These are phyloP conservation scores for Pangasianodon hypophthalmus DNA, from an alignment of 2,113 vertebrate species.

Conservation along the genomic window DNA sequence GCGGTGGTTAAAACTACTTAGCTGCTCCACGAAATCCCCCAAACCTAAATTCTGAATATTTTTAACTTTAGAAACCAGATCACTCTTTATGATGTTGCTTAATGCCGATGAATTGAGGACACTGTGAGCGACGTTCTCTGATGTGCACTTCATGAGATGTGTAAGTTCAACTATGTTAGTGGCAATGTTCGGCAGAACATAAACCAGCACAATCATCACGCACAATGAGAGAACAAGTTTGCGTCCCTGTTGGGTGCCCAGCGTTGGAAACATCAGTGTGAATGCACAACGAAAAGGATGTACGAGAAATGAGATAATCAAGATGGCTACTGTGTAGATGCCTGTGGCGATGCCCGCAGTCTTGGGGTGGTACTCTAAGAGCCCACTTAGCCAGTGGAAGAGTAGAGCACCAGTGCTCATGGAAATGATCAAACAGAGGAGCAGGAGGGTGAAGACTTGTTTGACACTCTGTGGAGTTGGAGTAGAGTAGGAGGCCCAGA, in stretches of 20 bases:
- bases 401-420: constrained; percentile 68
- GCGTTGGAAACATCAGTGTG: constrained; percentile 79
- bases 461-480: constrained; percentile 69
- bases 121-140: constrained; percentile 79
- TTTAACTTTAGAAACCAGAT: constrained; percentile 67
- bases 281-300: constrained; percentile 88
- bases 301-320: constrained; percentile 75
- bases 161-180: constrained; percentile 76
- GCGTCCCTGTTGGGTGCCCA: constrained; percentile 85
- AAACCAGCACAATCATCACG: constrained; percentile 75
- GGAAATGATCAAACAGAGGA: constrained; percentile 74
- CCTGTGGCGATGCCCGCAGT: constrained; percentile 52
- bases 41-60: background rate
- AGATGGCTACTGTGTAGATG: constrained; percentile 69
- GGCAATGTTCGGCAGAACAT: constrained; percentile 81
- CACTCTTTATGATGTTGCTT: constrained; percentile 68
- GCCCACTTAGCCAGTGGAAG: constrained; percentile 81
- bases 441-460: constrained; percentile 75
- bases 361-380: constrained; percentile 69
- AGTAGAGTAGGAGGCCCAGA: constrained; percentile 81
- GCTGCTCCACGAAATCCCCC: constrained; percentile 50
- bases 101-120: constrained; percentile 81
- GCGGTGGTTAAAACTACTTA: constrained; percentile 69
- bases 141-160: constrained; percentile 80
- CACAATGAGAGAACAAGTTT: constrained; percentile 82